These are phyloP conservation scores for Amniataba percoides DNA, from an alignment of 2,797 vertebrate species.

Conservation along the genomic window DNA sequence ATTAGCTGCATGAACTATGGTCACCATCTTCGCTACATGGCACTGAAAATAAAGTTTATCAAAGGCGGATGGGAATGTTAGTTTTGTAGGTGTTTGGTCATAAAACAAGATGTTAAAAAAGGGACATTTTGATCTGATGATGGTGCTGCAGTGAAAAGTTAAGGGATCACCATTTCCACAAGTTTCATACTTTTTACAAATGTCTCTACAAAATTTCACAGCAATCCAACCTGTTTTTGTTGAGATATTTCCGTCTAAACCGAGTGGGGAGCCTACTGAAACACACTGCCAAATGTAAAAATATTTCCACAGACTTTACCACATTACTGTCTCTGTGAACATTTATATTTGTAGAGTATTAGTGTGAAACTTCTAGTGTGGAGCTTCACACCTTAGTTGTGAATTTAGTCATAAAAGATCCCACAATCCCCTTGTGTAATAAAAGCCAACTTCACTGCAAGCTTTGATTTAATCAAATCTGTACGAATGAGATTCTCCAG, in stretches of 20 bases:
- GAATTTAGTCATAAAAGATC: constrained; percentile 27
- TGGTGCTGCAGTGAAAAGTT: background rate
- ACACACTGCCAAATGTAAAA: background rate
- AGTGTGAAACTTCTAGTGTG: background rate
- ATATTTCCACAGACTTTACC: background rate
- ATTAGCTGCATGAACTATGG: background rate
- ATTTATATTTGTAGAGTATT: background rate
- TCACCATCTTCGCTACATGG: background rate
- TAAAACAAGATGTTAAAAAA: background rate
- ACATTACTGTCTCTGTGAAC: background rate
- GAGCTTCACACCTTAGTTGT: constrained; percentile 11
- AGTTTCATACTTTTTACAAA: background rate
- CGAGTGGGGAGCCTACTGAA: background rate
- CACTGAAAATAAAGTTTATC: background rate
- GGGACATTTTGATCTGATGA: background rate
- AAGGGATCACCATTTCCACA: background rate
- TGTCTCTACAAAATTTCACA: background rate
- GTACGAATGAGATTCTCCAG: constrained; percentile 18
- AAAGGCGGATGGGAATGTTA: background rate
- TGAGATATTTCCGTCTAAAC: background rate
- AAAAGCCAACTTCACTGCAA: background rate
- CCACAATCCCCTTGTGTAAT: constrained; percentile 22
- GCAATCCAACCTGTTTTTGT: background rate
- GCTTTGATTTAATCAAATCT: constrained; percentile 18
- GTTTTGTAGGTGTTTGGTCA: background rate